Evolutionary conservation across 2,888 invertebrate species (phyloP), one percentile per base, ranked within the genome.

Genomic region (Cataglyphis livida): DNA sequence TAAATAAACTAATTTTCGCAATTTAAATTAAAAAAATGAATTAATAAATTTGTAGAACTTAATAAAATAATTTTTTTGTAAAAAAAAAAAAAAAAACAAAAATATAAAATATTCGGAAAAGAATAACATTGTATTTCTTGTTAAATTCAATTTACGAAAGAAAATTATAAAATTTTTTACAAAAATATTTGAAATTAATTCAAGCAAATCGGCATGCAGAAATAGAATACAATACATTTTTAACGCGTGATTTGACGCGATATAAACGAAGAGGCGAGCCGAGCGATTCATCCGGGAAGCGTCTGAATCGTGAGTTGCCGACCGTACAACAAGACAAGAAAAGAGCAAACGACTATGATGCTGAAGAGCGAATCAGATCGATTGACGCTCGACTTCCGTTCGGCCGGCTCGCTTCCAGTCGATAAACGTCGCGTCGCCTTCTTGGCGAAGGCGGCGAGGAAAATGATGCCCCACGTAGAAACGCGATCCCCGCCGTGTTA

Each of bases 281-380:
- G 15, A 15, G 51, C 28, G 28, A 59, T n/a, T 71, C 59, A 18
- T 28, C 32, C 25, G 38, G 25, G 5, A 10, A 10, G 28, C 59
- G n/a, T 73, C 59, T 44, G 59, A 61, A 73, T 73, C 41, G 28
- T 18, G 12, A 6, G 35, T 25, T 48, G 21, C 6, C 38, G 54
- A 54, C 9, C 15, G 21, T 12, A 15, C 6, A 25, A 70, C 32
- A 12, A 10, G n/a, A 57, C 21, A 35, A 35, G 71, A 35, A 51
- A 41, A 10, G 21, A 41, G 25, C 59, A 41, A 38, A 66, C 38
- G 66, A 28, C 44, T 15, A 44, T n/a, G 66, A 48, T 10, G 41
- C 6, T 57, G 28, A 73, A 59, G 41, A 73, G 73, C 73, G 41
- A 59, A 41, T 3, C 57, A 25, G 70, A 73, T 59, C 71, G 59